Conservation (phyloP, 2,113 vertebrate genomes). For the Mastomys natalensis region DNA sequence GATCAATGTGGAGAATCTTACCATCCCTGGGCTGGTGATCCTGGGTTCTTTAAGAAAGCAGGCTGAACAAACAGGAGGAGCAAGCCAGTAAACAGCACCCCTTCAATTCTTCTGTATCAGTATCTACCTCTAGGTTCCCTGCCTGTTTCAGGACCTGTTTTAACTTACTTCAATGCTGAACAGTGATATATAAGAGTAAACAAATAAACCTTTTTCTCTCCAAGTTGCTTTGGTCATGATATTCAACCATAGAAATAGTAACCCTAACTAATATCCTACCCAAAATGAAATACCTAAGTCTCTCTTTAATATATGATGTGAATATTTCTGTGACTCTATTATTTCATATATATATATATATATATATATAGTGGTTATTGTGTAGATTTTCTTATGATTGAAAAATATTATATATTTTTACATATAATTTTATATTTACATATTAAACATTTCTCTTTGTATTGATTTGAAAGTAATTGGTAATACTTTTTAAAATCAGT, state of each 20-base stretch:
- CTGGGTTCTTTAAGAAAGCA: neutral
- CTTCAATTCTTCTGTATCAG: neutral
- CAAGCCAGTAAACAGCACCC: neutral
- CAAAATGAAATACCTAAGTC: neutral
- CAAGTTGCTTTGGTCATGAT: neutral
- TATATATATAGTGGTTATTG: too few relatives aligned
- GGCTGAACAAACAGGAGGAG: neutral
- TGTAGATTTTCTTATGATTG: too few relatives aligned
- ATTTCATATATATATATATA: neutral
- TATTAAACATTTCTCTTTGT: too few relatives aligned
- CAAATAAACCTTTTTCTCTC: neutral
- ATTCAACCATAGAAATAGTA: too few relatives aligned
- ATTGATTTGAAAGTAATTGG: neutral
- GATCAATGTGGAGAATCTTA: neutral
- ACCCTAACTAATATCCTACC: neutral
- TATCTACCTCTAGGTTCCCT: neutral
- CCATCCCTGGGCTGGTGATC: neutral
- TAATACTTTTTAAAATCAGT: neutral
- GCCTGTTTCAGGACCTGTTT: neutral
- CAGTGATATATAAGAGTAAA: too few relatives aligned
- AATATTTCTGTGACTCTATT: neutral
- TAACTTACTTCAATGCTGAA: neutral
- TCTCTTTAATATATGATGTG: neutral
- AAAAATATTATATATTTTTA: too few relatives aligned
- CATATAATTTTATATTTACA: too few relatives aligned